phyloP scores from a whole-genome alignment of 2,113 vertebrate species.

The Cinclus cinclus region DNA sequence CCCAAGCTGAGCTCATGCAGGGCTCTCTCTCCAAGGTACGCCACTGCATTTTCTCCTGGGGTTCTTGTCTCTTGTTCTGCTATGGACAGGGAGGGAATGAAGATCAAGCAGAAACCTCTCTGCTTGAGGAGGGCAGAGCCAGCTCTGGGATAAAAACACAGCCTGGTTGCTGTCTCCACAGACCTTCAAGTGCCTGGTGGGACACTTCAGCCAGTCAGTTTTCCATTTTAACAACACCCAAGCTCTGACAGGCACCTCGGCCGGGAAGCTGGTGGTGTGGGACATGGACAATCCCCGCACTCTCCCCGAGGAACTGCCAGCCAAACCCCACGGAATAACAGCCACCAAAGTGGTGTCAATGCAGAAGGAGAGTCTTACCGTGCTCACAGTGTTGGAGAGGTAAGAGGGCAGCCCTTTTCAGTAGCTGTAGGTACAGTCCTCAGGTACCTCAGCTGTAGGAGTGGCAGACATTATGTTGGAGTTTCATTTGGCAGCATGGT shows the following conservation, averaged over 20 bases:
- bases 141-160: accelerated
- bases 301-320: background rate
- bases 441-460: background rate
- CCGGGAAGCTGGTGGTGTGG: constrained; percentile 85
- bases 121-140: background rate
- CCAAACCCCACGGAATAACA: background rate
- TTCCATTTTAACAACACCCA: constrained; percentile 77
- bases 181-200: constrained; percentile 75
- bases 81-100: background rate
- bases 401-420: background rate
- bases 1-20: background rate
- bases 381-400: constrained; percentile 79
- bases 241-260: constrained; percentile 76
- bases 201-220: constrained; percentile 78
- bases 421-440: background rate
- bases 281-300: background rate
- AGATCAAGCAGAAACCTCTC: background rate
- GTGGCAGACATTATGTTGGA: background rate
- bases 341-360: constrained; percentile 74
- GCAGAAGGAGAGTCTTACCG: constrained; percentile 82
- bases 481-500: background rate
- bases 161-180: background rate
- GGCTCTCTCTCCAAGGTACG: background rate
- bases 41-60: background rate
- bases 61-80: background rate